Base-by-base conservation (phyloP, 1,140 invertebrate genomes). In the Phymastichus coffea region DNA sequence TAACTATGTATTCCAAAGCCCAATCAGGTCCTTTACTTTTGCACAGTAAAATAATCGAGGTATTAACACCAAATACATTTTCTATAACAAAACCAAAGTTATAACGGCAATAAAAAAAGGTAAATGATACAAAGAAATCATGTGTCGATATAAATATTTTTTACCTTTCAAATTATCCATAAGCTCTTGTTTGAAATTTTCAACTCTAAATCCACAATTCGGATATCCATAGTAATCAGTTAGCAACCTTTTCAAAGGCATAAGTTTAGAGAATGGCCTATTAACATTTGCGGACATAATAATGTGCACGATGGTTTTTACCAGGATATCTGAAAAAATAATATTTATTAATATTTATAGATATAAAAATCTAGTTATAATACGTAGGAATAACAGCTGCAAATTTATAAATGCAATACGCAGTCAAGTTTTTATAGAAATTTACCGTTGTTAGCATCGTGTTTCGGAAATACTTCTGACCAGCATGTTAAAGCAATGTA, bases 391-490 rank as follows among this genome's bases (percentile, higher is more conserved):
- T 53, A 30, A 46, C 38, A 47, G 63, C 12, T 6, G 12, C 12
- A 33, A 7, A 33, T 33, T 7, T 12, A 33, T 33, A 28, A 53
- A 28, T 15, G 14, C 12, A 61, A 37, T 57, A 62, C 20, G 33
- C 20, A 57, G 57, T 57, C 53, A 60, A 38, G 38, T 46, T 54
- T 58, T 60, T 58, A 46, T 44, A 52, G 33, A 54, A 48, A 17
- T 47, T 63, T 65, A 75, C 71, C 66, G 49, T 58, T 59, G 10
- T 52, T 61, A 10, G 63, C 28, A 19, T 68, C 63, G 49, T 66
- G 66, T 37, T 64, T 68, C 2, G 76, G 77, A 20, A 80, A 61
- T 37, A 78, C 63, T 70, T 79, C 77, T 25, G 77, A 66, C 78
- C 78, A 80, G 44, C 63, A 69, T 22, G 60, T 67, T 0, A 79